Percentiles rank a stretch among this genome's conserved stretches.
Conservation (phyloP, 2,113 vertebrate species). For the Rhineura floridana region DNA sequence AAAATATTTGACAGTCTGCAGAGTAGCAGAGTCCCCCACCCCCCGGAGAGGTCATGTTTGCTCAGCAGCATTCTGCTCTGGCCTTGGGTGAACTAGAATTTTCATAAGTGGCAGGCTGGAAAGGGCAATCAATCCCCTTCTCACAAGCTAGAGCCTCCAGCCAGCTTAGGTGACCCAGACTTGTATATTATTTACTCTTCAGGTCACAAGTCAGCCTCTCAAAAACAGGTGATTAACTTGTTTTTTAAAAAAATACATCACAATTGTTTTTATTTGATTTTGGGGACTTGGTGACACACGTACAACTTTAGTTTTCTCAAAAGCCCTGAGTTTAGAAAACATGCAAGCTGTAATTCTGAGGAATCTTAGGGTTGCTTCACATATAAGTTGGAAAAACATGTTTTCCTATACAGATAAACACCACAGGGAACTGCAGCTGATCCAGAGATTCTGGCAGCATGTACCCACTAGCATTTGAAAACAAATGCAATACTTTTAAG, state of each 20-base stretch:
- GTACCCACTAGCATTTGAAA: neutral
- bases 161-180: neutral
- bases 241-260: neutral
- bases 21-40: neutral
- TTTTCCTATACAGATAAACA: neutral
- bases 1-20: neutral
- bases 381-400: neutral
- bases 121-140: neutral
- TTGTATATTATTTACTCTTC: neutral
- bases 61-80: neutral
- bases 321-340: neutral
- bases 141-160: neutral
- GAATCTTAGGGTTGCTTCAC: neutral
- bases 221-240: neutral
- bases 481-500: neutral
- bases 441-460: neutral
- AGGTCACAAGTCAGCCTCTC: neutral
- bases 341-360: neutral
- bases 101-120: neutral
- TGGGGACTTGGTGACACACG: neutral
- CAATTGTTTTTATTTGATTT: neutral
- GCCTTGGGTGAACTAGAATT: neutral
- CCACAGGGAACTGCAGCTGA: neutral
- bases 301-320: neutral
- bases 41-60: neutral